Base-by-base conservation (phyloP, 2,888 invertebrate species). In the Philhelius pedissequus region DNA sequence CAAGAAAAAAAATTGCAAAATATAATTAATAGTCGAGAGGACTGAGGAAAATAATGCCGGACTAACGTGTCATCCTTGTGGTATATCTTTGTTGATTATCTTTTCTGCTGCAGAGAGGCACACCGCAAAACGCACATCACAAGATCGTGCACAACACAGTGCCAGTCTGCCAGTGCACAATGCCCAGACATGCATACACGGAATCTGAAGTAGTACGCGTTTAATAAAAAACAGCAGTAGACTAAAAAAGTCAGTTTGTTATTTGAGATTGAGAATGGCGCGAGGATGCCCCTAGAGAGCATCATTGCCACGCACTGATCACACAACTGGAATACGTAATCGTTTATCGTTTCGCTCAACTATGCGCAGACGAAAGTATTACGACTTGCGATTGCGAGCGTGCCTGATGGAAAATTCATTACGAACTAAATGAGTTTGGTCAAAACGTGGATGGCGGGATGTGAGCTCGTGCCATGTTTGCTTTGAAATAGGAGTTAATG, bases 291-390 rank as follows among this genome's bases (percentile, higher is more conserved):
- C 80, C 84, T 76, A 80, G 84, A 80, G 80, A 80, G 75, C 80
- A 76, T 80, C 84, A 84, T 80, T 80, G 84, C 84, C 84, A 84
- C 84, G 84, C 84, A 84, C 80, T 68, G 75, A 68, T 80, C 75
- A 68, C 80, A 76, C 84, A 80, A 60, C 70, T 80, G 71, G 84
- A 84, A 84, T 84, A 84, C 80, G 54, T 84, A 84, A 84, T 84
- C 75, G 75, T 40, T 68, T 71, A 71, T 60, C 54, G 62, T 30
- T 62, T 62, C 30, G 18, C 27, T 60, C 48, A 15, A 52, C 27
- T 48, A n/a, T n/a, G 64, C 50, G 9, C 38, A 60, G 54, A 75
- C 8, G 48, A 48, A n/a, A 70, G 48, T 60, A 25, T 71, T 75
- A 66, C 54, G 11, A 45, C 6, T 15, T 8, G 45, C 13, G 64